Percentiles rank a stretch among this genome's conserved stretches.
Evolutionary conservation across 2,888 invertebrate species (phyloP).

Genomic region (Buathra laborator): DNA sequence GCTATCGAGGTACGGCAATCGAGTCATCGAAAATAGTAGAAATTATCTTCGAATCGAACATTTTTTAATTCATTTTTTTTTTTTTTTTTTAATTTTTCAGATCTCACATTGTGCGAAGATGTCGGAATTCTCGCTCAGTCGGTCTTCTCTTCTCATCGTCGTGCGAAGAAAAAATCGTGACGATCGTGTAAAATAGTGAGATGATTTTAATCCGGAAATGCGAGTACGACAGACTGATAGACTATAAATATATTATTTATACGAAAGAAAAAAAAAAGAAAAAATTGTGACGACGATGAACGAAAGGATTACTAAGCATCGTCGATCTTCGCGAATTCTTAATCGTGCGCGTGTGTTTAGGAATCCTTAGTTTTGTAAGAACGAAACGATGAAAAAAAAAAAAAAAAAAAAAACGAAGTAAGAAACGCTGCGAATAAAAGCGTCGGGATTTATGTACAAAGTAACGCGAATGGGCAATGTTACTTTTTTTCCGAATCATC

Average conservation of each 20-base stretch:
- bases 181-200: conserved; percentile 64
- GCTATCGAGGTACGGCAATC: conserved; percentile 25
- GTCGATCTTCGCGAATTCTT: conserved; percentile 51
- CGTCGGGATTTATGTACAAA: conserved; percentile 39
- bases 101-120: conserved; percentile 27
- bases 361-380: conserved; percentile 7
- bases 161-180: conserved; percentile 24
- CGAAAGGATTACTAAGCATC: conserved; percentile 21
- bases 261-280: conserved; percentile 39
- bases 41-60: too few relatives aligned
- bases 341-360: conserved; percentile 19
- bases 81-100: conserved; percentile 8
- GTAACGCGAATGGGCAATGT: conserved; percentile 45
- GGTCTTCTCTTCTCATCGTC: conserved; percentile 31
- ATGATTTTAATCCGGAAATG: conserved; percentile 59
- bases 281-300: conserved; percentile 21
- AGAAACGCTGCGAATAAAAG: conserved; percentile 20
- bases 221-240: conserved; percentile 69
- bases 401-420: neutral
- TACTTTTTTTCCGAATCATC: conserved; percentile 44
- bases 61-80: neutral
- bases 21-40: too few relatives aligned
- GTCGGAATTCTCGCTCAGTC: conserved; percentile 34
- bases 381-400: neutral
- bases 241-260: conserved; percentile 68